Base-by-base conservation (phyloP, 2,113 vertebrate species). In the Benitochromis conjunctus region DNA sequence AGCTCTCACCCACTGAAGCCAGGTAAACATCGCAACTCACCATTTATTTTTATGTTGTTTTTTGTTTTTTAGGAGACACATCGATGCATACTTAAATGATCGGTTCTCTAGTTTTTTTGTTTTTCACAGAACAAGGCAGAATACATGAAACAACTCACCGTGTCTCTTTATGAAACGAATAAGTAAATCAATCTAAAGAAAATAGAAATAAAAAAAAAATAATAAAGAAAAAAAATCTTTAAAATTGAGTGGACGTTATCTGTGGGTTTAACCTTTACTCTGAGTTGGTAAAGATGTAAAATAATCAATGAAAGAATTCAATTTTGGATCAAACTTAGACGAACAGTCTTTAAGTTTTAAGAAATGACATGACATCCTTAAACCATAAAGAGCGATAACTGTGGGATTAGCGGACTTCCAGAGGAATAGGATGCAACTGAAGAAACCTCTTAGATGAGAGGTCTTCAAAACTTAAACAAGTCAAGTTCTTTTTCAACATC, bases 1-100 rank as follows among this genome's bases (percentile, higher is more conserved):
- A 99, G 90, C 96, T 99, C 14, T 99, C 98, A 0, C 98, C 99
- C 64, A 97, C 96, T 0, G 98, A 99, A 96, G 99, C 97, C 96
- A 98, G 98, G 99, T 99, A 96, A 34, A 60, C 16, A 53, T 13
- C 13, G 46, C 48, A 53, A 53, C 18, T 31, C 69, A 31, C 4
- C 26, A 51, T 31, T 31, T 31, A 31, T 66, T 66, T 66, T 24
- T 41, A 24, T 41, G 41, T 41, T 12, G n/a, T 66, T 66, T 41
- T 58, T n/a, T n/a, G n/a, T n/a, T n/a, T 66, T 43, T 10, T 41
- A 36, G 7, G 34, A 36, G 34, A 36, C 34, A 36, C 6, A 36
- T 36, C 34, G 7, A 36, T 36, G 7, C 34, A 36, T 36, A 36
- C 34, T 36, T 36, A 36, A 36, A 36, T 36, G 6, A 36, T 36